phyloP scores from a whole-genome alignment of 2,888 invertebrate species.

The Saturnia pavonia region DNA sequence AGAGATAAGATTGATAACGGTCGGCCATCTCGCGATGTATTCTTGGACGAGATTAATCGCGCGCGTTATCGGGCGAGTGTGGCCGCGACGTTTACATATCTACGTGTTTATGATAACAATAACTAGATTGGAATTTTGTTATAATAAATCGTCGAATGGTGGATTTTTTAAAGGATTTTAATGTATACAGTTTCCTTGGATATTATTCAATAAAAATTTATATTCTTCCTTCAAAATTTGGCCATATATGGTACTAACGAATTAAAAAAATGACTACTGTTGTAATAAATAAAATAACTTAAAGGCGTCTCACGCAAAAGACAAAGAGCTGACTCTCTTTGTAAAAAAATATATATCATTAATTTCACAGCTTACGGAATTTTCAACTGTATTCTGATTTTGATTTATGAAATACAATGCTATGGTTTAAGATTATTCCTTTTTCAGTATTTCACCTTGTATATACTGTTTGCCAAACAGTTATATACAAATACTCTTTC shows the following conservation, averaged over 20 bases:
- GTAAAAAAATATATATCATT: too few relatives aligned
- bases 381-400: too few relatives aligned
- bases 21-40: slow-evolving; percentile 19
- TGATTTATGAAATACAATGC: too few relatives aligned
- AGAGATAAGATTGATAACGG: slow-evolving; percentile 22
- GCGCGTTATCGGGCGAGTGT: slow-evolving; percentile 2
- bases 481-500: too few relatives aligned
- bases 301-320: neutral
- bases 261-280: too few relatives aligned
- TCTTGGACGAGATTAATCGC: slow-evolving; percentile 12
- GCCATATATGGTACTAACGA: neutral
- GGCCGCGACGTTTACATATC: neutral
- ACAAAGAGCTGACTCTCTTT: too few relatives aligned
- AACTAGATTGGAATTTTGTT: neutral
- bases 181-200: too few relatives aligned
- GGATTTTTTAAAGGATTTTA: neutral
- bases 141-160: neutral
- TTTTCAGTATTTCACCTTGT: too few relatives aligned
- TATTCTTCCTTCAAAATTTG: neutral
- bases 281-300: too few relatives aligned
- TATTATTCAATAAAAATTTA: neutral
- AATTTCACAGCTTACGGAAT: too few relatives aligned
- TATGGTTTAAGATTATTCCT: too few relatives aligned
- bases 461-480: too few relatives aligned
- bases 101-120: neutral